Conservation (phyloP, 2,113 vertebrate genomes). For the Euleptes europaea region DNA sequence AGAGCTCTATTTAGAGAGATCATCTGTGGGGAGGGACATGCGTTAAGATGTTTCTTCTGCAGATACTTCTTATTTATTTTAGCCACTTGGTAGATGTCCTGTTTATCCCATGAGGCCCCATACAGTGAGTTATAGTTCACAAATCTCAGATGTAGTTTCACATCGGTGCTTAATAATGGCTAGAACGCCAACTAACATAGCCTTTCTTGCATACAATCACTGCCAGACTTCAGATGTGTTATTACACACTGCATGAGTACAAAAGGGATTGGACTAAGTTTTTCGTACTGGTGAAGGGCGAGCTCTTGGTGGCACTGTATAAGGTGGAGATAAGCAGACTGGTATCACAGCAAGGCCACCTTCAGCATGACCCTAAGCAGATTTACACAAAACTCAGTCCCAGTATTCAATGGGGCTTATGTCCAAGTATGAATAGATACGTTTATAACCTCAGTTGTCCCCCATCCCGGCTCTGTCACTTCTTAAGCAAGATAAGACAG, state of each 20-base stretch:
- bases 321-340: background rate
- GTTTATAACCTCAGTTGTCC: background rate
- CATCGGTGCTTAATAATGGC: background rate
- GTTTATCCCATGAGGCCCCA: background rate
- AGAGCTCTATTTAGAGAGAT: background rate
- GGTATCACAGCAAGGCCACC: background rate
- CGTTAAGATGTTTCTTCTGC: background rate
- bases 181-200: background rate
- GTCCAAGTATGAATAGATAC: background rate
- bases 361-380: background rate
- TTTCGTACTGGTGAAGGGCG: background rate
- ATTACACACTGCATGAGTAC: background rate
- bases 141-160: background rate
- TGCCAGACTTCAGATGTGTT: background rate
- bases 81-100: background rate
- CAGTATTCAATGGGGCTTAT: background rate
- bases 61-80: background rate
- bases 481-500: background rate
- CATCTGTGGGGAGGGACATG: background rate
- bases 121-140: background rate
- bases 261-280: background rate
- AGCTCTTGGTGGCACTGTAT: background rate
- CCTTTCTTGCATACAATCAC: background rate
- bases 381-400: background rate
- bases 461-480: background rate